These are phyloP conservation scores for Hydrotaea diabolus DNA, from an alignment of 2,888 invertebrate species.

Conservation along the genomic window DNA sequence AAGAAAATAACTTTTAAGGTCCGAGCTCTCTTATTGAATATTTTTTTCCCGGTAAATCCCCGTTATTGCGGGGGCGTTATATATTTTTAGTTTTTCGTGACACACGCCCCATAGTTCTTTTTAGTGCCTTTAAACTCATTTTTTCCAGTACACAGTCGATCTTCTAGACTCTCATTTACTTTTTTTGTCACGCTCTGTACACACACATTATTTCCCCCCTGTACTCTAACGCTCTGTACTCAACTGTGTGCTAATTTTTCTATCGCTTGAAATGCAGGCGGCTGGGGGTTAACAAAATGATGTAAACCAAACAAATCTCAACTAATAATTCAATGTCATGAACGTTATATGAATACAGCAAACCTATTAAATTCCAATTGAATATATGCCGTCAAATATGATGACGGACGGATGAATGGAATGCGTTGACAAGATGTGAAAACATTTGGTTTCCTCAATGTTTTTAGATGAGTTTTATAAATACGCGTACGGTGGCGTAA, in stretches of 20 bases:
- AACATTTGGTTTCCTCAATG: constrained; percentile 13
- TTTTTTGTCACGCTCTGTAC: neutral
- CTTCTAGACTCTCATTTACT: too few relatives aligned
- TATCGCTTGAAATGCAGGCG: neutral
- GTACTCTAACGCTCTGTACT: neutral
- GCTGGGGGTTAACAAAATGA: neutral
- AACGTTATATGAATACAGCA: neutral
- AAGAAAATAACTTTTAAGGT: too few relatives aligned
- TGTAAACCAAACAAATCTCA: neutral
- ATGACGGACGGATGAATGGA: neutral
- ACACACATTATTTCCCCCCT: neutral
- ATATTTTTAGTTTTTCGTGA: too few relatives aligned
- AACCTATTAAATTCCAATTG: neutral
- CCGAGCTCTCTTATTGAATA: too few relatives aligned
- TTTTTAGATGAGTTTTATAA: constrained; percentile 25
- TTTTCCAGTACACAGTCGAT: too few relatives aligned
- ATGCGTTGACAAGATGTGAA: neutral
- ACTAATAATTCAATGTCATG: constrained; percentile 15
- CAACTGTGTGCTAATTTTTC: neutral
- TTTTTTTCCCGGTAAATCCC: too few relatives aligned
- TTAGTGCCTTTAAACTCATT: too few relatives aligned
- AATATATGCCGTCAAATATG: neutral
- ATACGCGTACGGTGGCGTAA: neutral
- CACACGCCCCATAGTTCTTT: too few relatives aligned
- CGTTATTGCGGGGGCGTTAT: too few relatives aligned